phyloP scores from a whole-genome alignment of 2,113 vertebrate genomes.

The Mionectes macconnelli region DNA sequence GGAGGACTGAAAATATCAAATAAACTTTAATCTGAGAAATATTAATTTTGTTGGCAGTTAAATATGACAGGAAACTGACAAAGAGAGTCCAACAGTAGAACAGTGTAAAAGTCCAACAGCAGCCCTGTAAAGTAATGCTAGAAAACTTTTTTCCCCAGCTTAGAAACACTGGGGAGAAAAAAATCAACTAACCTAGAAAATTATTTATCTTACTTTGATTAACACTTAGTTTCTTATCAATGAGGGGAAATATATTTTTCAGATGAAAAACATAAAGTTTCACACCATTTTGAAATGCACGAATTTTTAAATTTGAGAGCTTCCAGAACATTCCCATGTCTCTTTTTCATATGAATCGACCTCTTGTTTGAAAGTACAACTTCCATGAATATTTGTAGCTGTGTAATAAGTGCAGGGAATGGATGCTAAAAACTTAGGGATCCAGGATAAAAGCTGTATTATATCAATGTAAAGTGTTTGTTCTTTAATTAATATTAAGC shows the following conservation, averaged over 20 bases:
- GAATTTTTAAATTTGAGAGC: background rate
- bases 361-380: background rate
- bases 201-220: background rate
- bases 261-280: background rate
- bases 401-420: background rate
- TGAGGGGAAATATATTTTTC: background rate
- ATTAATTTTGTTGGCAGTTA: background rate
- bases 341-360: background rate
- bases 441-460: background rate
- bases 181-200: background rate
- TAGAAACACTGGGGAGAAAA: background rate
- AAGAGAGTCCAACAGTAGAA: background rate
- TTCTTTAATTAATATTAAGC: background rate
- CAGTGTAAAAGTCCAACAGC: background rate
- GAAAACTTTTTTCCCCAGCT: background rate
- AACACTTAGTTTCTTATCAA: background rate
- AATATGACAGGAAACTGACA: background rate
- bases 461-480: background rate
- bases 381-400: background rate
- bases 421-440: background rate
- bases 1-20: background rate
- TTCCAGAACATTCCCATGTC: background rate
- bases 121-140: background rate
- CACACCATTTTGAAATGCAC: background rate
- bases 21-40: background rate